Evolutionary conservation across 2,113 vertebrate genomes (phyloP), one percentile per base, ranked within the genome.

Genomic region (Forbesichthys papilliferus): DNA sequence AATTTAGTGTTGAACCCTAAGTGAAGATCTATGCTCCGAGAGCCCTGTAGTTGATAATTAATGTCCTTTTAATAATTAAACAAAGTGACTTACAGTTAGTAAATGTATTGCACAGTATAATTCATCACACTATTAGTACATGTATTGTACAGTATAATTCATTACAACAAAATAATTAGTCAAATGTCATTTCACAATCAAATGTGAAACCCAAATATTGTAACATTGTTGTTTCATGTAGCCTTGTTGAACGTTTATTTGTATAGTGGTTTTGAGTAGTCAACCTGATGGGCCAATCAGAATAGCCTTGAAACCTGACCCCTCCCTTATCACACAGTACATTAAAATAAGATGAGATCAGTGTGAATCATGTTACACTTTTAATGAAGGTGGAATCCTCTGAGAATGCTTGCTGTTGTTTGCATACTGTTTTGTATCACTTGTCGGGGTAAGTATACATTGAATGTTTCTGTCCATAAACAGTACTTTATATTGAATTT

Each of bases 391-490:
- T 67, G 47, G 20, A 20, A 20, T 42, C 14, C 53, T 9, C 12
- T 0, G 53, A 75, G 67, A 56, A 88, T 78, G 69, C 18, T 66
- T 48, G 3, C 61, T 1, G 0, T 81, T 16, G 33, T 84, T 10
- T 78, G 33, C 67, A 48, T 69, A 0, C 8, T 79, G 27, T 27
- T 81, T 52, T 60, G 20, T 20, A 20, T 20, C 20, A 20, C 20
- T 1, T 20, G 20, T 20, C 20, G 20, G 1, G 20, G 77, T 86
- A 83, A 81, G 86, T 88, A 34, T 54, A 4, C 9, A 58, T 33
- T 12, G 20, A 33, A 13, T n/a, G 52, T 4, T 58, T 58, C 9
- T 33, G 10, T 10, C 18, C 56, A 33, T 18, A 58, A 33, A 10
- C 20, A 20, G 20, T 34, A 11, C 33, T 34, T 58, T 11, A 33